Evolutionary conservation across 2,113 vertebrate genomes (phyloP).

Genomic region (Barnardius zonarius): DNA sequence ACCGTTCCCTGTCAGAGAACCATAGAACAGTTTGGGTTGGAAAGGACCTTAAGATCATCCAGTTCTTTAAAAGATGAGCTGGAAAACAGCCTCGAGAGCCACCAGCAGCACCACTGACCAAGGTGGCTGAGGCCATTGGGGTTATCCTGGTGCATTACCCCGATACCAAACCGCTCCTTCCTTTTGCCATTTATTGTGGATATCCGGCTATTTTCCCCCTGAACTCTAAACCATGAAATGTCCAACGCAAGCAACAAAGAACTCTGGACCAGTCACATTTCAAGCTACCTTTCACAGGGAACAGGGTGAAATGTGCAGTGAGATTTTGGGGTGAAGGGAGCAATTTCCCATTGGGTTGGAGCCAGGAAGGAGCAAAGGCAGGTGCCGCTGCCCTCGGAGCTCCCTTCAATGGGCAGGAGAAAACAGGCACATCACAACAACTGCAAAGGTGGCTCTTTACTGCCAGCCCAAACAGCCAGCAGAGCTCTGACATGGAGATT

Average conservation of each 20-base stretch:
- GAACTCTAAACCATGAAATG: neutral
- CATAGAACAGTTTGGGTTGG: neutral
- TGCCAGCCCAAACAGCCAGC: neutral
- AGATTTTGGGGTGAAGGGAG: neutral
- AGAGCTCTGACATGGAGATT: neutral
- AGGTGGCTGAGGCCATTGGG: neutral
- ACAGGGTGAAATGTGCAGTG: neutral
- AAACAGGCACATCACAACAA: neutral
- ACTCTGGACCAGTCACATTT: accelerated
- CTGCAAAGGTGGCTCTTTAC: neutral
- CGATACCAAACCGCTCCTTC: neutral
- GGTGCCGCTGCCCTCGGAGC: neutral
- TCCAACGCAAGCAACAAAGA: neutral
- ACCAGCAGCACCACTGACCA: neutral
- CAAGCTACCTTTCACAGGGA: neutral
- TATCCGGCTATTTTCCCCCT: neutral
- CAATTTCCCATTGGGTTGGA: neutral
- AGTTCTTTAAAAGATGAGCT: neutral
- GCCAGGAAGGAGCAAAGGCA: neutral
- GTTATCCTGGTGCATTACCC: neutral
- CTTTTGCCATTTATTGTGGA: neutral
- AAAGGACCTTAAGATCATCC: neutral
- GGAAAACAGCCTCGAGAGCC: neutral
- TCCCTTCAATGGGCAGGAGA: neutral
- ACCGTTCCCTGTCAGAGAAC: neutral